phyloP scores from a whole-genome alignment of 2,888 invertebrate species.

The Eupithecia vulgata region DNA sequence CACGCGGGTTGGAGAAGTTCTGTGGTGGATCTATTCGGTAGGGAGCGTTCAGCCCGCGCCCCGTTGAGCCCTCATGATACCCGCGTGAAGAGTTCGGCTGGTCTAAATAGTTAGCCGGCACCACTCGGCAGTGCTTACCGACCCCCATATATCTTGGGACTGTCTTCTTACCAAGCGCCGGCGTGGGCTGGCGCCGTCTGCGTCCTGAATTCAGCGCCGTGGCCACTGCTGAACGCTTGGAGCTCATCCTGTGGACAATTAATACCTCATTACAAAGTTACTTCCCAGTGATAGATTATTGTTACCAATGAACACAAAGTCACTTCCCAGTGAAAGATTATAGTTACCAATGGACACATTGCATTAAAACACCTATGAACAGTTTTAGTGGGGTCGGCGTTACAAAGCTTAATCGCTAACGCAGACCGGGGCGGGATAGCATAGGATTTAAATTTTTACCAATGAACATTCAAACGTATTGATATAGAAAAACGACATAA shows the following conservation, averaged over 20 bases:
- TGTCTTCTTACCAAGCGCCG: conserved; percentile 81
- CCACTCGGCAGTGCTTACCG: conserved; percentile 68
- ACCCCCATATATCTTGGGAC: conserved; percentile 78
- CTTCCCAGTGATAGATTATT: background rate
- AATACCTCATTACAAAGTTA: background rate
- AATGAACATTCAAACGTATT: too few relatives aligned
- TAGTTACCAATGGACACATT: too few relatives aligned
- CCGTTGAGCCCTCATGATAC: background rate
- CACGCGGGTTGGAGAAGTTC: background rate
- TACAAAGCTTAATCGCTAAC: too few relatives aligned
- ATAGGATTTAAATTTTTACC: too few relatives aligned
- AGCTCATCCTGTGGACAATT: conserved; percentile 50
- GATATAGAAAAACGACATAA: too few relatives aligned
- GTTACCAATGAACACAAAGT: too few relatives aligned
- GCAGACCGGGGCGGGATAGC: too few relatives aligned
- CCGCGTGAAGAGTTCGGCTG: background rate
- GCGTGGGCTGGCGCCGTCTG: conserved; percentile 72
- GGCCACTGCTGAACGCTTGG: conserved; percentile 77
- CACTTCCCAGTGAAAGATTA: background rate
- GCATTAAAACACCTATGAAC: too few relatives aligned
- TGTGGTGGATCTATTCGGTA: background rate
- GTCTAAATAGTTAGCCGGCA: conserved; percentile 25
- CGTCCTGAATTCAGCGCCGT: conserved; percentile 73
- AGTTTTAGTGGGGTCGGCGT: too few relatives aligned
- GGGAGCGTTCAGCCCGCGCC: background rate